Evolutionary conservation across 1,140 invertebrate genomes (phyloP).

Genomic region (Prorops nasuta): DNA sequence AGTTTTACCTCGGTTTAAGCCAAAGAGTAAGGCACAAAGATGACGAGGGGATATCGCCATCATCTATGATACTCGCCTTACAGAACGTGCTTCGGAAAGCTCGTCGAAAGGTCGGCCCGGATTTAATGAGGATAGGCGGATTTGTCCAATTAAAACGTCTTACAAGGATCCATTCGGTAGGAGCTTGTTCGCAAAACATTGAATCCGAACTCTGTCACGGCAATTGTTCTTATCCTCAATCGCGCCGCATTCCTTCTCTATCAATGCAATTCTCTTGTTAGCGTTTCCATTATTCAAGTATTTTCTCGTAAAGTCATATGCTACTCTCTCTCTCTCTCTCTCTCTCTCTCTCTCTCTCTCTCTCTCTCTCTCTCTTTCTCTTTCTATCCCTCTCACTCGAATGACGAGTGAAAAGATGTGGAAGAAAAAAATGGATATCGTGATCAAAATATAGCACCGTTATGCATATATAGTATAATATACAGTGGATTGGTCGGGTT

Average conservation of each 20-base stretch:
- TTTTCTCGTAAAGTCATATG: too few species aligned
- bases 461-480: too few species aligned
- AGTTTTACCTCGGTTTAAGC: constrained; percentile 15
- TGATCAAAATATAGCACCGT: too few species aligned
- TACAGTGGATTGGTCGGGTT: too few species aligned
- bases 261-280: constrained; percentile 29
- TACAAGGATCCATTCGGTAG: constrained; percentile 53
- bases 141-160: constrained; percentile 61
- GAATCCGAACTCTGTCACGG: constrained; percentile 38
- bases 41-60: constrained; percentile 15
- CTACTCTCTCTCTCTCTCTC: too few species aligned
- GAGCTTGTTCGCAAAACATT: constrained; percentile 51
- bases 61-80: constrained; percentile 17
- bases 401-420: not conserved
- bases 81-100: constrained; percentile 13
- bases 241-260: too few species aligned
- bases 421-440: not conserved
- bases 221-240: constrained; percentile 46
- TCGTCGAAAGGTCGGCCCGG: constrained; percentile 31
- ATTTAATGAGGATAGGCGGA: constrained; percentile 60
- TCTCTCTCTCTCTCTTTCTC: too few species aligned
- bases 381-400: too few species aligned
- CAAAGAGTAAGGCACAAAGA: constrained; percentile 13
- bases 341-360: too few species aligned
- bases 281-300: too few species aligned